Base-by-base conservation (phyloP, 1,140 invertebrate species). In the Harlomillsia oculata region DNA sequence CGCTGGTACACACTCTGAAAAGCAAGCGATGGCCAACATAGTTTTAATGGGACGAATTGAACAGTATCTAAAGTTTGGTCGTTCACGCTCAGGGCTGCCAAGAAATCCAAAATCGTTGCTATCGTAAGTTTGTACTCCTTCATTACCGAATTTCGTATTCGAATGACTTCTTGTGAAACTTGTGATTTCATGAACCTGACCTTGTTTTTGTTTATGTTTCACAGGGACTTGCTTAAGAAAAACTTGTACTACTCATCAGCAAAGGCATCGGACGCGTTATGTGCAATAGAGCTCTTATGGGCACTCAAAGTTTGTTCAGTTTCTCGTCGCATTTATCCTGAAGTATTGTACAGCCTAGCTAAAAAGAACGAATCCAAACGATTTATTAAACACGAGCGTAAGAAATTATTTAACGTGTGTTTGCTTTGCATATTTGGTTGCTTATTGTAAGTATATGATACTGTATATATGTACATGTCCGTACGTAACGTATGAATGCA, bases 231-330 rank as follows among this genome's bases (percentile, higher is more conserved):
- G 52, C 21, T 65, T 41, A n/a, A 34, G 23, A 50, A 39, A 11
- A 65, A 65, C 46, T n/a, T 50, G 2, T 52, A 61, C 25, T 65
- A 56, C 26, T 59, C 54, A 1, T 59, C 64, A 25, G 43, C 43
- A 14, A 29, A 39, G 13, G 60, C 58, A 25, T 46, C 53, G 14
- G 29, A 34, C n/a, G 34, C 21, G 16, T 36, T 65, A 20, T 49
- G 43, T 20, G 14, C 58, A 43, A 50, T 53, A 37, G 56, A 60
- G 20, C 32, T 65, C 6, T 25, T 65, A 4, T 65, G 64, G 64
- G 64, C 41, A 11, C 30, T 60, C 6, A 52, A 53, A 50, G 21
- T 59, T 3, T 14, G 58, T 2, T 29, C 37, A n/a, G 28, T 9
- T 29, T 18, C 46, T 8, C 46, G 59, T n/a, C 37, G 37, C 9